phyloP scores from a whole-genome alignment of 2,113 vertebrate species.

The Salvelinus sp. region DNA sequence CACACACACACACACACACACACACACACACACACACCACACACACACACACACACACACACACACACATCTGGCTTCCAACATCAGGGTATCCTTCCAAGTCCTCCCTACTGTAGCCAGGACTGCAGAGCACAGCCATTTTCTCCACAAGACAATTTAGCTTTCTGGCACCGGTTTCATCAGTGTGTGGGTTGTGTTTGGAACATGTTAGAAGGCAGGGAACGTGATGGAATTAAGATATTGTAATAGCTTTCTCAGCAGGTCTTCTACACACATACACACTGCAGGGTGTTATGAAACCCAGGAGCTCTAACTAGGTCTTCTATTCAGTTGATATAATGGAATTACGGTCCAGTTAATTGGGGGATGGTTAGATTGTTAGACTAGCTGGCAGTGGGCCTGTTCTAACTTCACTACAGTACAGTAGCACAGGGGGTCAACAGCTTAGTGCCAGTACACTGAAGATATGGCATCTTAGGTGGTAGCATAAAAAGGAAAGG shows the following conservation, averaged over 20 bases:
- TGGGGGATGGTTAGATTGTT: constrained; percentile 25
- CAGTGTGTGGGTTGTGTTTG: constrained; percentile 18
- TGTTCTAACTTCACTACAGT: background rate
- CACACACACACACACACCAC: no score
- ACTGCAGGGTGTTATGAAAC: constrained; percentile 31
- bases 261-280: background rate
- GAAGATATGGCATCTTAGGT: background rate
- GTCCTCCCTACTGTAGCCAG: background rate
- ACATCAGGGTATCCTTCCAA: constrained; percentile 21
- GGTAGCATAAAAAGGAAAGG: background rate
- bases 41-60: no score
- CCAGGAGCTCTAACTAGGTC: constrained; percentile 39
- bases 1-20: background rate
- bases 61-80: background rate
- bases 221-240: constrained; percentile 26
- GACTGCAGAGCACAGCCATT: constrained; percentile 24
- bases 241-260: constrained; percentile 17
- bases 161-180: constrained; percentile 31
- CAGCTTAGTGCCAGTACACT: background rate
- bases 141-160: constrained; percentile 35
- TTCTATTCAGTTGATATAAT: constrained; percentile 32
- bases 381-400: background rate
- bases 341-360: constrained; percentile 47
- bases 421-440: background rate
- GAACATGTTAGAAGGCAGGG: constrained; percentile 18